phyloP scores from a whole-genome alignment of 2,113 vertebrate species.

The Sinocyclocheilus grahami region DNA sequence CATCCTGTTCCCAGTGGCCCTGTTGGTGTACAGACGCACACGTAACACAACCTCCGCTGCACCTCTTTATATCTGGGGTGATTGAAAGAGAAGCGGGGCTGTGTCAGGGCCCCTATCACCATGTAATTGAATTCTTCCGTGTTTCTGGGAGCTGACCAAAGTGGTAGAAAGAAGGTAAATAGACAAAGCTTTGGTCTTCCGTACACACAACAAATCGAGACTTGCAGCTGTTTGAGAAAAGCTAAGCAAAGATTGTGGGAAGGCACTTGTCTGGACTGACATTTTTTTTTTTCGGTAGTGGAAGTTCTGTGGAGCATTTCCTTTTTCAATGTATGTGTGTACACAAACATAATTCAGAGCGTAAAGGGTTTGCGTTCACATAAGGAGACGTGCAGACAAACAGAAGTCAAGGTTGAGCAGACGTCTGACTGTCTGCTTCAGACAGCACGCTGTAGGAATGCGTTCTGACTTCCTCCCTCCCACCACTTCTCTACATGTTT shows the following conservation, averaged over 20 bases:
- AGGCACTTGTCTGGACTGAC: conserved; percentile 10
- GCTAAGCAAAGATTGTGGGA: conserved; percentile 20
- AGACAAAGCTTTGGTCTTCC: conserved; percentile 52
- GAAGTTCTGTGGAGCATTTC: not conserved
- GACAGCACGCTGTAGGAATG: conserved; percentile 13
- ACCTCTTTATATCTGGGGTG: conserved; percentile 63
- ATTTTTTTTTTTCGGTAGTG: not conserved
- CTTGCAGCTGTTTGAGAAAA: conserved; percentile 40
- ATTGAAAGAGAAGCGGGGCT: conserved; percentile 72
- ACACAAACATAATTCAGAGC: not conserved
- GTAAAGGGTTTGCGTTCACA: not conserved
- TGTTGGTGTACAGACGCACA: conserved; percentile 39
- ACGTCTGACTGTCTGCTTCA: conserved; percentile 28
- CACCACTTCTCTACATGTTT: conserved; percentile 42
- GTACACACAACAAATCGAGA: conserved; percentile 53
- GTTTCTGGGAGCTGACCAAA: conserved; percentile 70
- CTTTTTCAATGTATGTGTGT: not conserved
- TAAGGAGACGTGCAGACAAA: not conserved
- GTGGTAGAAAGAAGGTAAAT: conserved; percentile 63
- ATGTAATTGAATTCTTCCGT: conserved; percentile 75
- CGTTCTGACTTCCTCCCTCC: conserved; percentile 30
- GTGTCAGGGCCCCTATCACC: conserved; percentile 65
- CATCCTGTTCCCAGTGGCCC: conserved; percentile 23
- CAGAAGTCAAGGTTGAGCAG: not conserved
- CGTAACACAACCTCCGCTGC: conserved; percentile 49